Evolutionary conservation across 2,888 invertebrate genomes (phyloP).

Genomic region (Torymus aiolomorphi): DNA sequence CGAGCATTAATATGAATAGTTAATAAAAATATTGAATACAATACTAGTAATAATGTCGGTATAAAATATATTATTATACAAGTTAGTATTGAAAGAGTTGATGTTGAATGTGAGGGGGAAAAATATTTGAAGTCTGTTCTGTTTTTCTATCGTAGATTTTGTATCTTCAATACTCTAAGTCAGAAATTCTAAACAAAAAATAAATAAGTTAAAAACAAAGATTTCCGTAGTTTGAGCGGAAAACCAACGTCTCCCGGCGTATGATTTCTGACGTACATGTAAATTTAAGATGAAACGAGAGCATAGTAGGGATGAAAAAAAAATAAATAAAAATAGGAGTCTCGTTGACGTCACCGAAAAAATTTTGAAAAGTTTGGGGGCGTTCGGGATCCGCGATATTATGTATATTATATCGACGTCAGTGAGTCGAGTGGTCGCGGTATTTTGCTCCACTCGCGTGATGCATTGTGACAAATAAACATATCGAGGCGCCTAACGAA

Average conservation of each 20-base stretch:
- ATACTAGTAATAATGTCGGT: conserved; percentile 51
- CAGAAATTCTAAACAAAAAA: conserved; percentile 66
- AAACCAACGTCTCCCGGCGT: conserved; percentile 25
- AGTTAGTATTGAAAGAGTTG: conserved; percentile 67
- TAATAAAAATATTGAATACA: conserved; percentile 53
- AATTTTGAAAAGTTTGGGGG: too few relatives aligned
- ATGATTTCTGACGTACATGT: conserved; percentile 18
- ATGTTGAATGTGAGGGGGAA: conserved; percentile 70
- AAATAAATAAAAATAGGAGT: too few relatives aligned
- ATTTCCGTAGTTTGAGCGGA: conserved; percentile 49
- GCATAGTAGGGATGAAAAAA: conserved; percentile 7
- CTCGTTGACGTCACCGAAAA: too few relatives aligned
- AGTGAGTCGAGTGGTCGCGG: conserved; percentile 34
- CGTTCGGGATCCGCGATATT: too few relatives aligned
- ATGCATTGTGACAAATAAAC: conserved; percentile 64
- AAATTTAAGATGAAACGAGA: conserved; percentile 18
- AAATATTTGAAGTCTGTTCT: conserved; percentile 72
- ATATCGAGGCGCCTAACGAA: conserved; percentile 61
- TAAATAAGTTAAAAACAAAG: background rate
- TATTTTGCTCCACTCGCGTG: conserved; percentile 60
- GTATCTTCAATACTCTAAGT: conserved; percentile 74
- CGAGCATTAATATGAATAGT: conserved; percentile 50
- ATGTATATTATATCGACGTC: conserved; percentile 37
- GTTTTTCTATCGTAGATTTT: conserved; percentile 76
- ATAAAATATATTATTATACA: conserved; percentile 53